Conservation (phyloP, 2,888 invertebrate genomes). For the Drosophila ustulata region DNA sequence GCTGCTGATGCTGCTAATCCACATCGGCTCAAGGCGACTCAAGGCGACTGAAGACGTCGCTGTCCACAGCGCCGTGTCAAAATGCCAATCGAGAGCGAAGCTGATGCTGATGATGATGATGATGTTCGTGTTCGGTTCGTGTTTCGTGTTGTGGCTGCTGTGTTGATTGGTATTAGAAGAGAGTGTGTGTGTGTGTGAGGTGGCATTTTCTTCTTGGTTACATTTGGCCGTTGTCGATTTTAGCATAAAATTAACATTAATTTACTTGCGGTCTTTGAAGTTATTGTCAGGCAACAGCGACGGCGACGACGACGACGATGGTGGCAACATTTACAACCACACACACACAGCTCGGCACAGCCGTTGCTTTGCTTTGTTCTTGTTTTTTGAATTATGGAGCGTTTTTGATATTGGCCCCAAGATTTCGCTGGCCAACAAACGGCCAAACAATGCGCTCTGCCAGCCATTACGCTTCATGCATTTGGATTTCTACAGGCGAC, state of each 20-base stretch:
- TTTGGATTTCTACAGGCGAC: conserved; percentile 50
- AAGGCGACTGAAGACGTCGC: conserved; percentile 6
- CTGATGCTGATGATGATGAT: conserved; percentile 42
- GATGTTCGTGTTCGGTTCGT: conserved; percentile 37
- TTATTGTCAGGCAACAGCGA: conserved; percentile 60
- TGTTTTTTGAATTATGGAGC: conserved; percentile 77
- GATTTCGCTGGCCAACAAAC: conserved; percentile 33
- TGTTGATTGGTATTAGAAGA: conserved; percentile 59
- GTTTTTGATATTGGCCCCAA: conserved; percentile 71
- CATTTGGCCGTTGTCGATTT: conserved; percentile 67
- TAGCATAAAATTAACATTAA: conserved; percentile 81
- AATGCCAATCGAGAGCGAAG: conserved; percentile 74
- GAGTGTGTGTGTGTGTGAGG: conserved; percentile 41
- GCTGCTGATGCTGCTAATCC: conserved; percentile 74
- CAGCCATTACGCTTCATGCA: conserved; percentile 63
- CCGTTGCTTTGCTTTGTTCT: conserved; percentile 62
- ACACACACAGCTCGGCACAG: neutral
- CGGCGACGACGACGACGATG: conserved; percentile 20
- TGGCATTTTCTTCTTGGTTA: conserved; percentile 64
- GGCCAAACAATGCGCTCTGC: conserved; percentile 63
- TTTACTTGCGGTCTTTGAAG: conserved; percentile 81
- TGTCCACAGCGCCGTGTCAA: conserved; percentile 69
- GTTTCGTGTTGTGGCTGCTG: conserved; percentile 15
- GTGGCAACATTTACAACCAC: conserved; percentile 30
- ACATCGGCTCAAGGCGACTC: conserved; percentile 57